Conservation (phyloP, 1,140 invertebrate genomes). For the Pararge aegeria region DNA sequence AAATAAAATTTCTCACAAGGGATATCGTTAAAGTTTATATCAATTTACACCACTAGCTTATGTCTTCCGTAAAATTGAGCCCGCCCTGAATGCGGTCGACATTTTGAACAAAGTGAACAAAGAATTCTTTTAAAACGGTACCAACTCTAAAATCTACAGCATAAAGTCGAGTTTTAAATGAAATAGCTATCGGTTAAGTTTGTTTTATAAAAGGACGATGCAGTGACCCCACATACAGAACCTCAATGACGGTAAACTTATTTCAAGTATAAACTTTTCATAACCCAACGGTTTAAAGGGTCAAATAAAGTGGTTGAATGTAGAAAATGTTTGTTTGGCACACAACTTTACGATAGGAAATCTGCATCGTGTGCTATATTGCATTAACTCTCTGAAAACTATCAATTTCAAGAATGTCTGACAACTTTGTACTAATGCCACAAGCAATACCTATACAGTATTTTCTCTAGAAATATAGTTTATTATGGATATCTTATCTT, state of each 20-base stretch:
- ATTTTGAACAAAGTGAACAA: slow-evolving; percentile 15
- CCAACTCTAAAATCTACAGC: background rate
- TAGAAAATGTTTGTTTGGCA: too few species aligned
- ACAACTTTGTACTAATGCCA: too few species aligned
- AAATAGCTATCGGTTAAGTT: background rate
- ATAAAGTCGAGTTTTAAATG: slow-evolving; percentile 2
- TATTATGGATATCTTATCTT: too few species aligned
- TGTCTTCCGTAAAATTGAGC: slow-evolving; percentile 27
- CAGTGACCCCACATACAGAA: slow-evolving; percentile 10
- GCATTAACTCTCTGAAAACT: too few species aligned
- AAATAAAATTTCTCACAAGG: background rate
- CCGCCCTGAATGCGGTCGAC: slow-evolving; percentile 21
- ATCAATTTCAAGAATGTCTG: too few species aligned
- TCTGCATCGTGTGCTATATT: too few species aligned
- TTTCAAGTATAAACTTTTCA: slow-evolving; percentile 19
- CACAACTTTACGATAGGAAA: too few species aligned
- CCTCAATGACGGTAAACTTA: slow-evolving; percentile 12
- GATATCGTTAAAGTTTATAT: slow-evolving; percentile 15
- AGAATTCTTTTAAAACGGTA: background rate
- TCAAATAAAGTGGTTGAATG: background rate
- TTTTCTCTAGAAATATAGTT: too few species aligned
- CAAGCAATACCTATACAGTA: too few species aligned
- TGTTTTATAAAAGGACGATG: slow-evolving; percentile 3
- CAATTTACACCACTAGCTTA: slow-evolving; percentile 21
- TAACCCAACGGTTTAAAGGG: slow-evolving; percentile 3